These are phyloP conservation scores for Hoplodrina blanda DNA, from an alignment of 2,888 invertebrate genomes.

Conservation along the genomic window DNA sequence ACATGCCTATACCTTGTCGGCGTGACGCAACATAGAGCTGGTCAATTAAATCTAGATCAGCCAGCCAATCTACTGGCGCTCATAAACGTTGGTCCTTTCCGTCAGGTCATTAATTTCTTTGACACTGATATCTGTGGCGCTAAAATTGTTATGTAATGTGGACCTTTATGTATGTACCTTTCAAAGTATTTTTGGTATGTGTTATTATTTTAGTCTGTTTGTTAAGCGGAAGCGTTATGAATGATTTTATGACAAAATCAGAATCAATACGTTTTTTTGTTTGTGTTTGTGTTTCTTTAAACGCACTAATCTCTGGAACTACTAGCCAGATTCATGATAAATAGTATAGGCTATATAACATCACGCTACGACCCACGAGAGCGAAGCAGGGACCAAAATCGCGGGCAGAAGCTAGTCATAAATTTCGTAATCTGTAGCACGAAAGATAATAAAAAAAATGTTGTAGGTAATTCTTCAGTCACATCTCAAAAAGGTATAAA, in stretches of 20 bases:
- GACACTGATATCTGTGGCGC: conserved; percentile 61
- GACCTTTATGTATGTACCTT: not conserved
- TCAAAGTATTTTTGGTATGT: not conserved
- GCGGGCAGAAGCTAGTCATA: too few species aligned
- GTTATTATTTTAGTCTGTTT: not conserved
- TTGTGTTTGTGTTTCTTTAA: too few species aligned
- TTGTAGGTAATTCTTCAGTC: too few species aligned
- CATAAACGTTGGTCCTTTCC: conserved; percentile 65
- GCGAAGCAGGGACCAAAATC: too few species aligned
- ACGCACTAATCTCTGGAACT: too few species aligned
- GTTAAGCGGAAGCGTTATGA: not conserved
- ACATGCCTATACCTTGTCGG: conserved; percentile 33
- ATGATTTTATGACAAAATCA: not conserved
- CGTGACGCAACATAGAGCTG: conserved; percentile 55
- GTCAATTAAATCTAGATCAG: conserved; percentile 66
- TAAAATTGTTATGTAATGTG: conserved; percentile 27
- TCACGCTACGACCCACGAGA: too few species aligned
- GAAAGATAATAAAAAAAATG: too few species aligned
- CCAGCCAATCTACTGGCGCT: conserved; percentile 46
- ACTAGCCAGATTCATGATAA: too few species aligned
- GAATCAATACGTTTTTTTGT: not conserved
- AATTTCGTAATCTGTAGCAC: too few species aligned
- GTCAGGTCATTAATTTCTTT: conserved; percentile 66
- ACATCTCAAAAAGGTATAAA: too few species aligned
- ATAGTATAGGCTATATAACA: too few species aligned